A percentile compares a stretch with the other conserved stretches of the same genome.
These are phyloP conservation scores for Acipenser ruthenus DNA, from an alignment of 2,797 vertebrate species.

Conservation along the genomic window DNA sequence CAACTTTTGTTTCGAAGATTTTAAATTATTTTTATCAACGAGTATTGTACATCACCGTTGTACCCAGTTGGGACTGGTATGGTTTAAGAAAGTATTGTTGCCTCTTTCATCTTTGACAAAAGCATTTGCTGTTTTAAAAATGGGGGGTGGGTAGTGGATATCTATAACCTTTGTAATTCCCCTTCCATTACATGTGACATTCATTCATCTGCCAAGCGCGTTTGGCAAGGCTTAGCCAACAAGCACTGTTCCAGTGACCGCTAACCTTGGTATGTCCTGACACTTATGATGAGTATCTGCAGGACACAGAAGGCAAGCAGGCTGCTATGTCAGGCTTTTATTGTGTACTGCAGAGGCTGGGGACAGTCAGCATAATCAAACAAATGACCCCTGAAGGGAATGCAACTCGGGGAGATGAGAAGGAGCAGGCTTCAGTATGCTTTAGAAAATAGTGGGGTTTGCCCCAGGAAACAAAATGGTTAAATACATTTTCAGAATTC, in stretches of 20 bases:
- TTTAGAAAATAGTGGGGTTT: slow-evolving; percentile 5
- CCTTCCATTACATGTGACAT: slow-evolving; percentile 73
- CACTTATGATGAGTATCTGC: slow-evolving; percentile 96
- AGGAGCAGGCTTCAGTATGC: slow-evolving; percentile 39
- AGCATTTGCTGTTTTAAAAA: slow-evolving; percentile 3
- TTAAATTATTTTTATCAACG: too few relatives aligned
- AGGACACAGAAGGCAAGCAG: slow-evolving; percentile 88
- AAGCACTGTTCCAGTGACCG: slow-evolving; percentile 84
- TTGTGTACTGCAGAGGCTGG: slow-evolving; percentile 79
- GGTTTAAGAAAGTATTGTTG: slow-evolving; percentile 18
- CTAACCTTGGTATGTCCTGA: slow-evolving; percentile 99
- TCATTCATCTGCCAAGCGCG: slow-evolving; percentile 84
- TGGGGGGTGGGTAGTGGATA: slow-evolving; percentile 46
- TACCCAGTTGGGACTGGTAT: slow-evolving; percentile 15
- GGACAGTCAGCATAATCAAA: slow-evolving; percentile 96
- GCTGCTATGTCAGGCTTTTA: slow-evolving; percentile 95
- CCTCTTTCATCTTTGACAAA: slow-evolving; percentile 6
- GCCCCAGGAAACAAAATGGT: too few relatives aligned
- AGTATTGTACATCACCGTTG: neutral
- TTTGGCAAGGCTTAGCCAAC: slow-evolving; percentile 75
- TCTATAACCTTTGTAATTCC: slow-evolving; percentile 74
- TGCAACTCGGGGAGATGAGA: slow-evolving; percentile 62
- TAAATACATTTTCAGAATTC: too few relatives aligned
- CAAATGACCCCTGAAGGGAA: slow-evolving; percentile 98
- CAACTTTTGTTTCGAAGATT: neutral